A percentile compares a stretch with the other conserved stretches of the same genome.
phyloP scores from a whole-genome alignment of 2,113 vertebrate species.

The Tachysurus vachellii region DNA sequence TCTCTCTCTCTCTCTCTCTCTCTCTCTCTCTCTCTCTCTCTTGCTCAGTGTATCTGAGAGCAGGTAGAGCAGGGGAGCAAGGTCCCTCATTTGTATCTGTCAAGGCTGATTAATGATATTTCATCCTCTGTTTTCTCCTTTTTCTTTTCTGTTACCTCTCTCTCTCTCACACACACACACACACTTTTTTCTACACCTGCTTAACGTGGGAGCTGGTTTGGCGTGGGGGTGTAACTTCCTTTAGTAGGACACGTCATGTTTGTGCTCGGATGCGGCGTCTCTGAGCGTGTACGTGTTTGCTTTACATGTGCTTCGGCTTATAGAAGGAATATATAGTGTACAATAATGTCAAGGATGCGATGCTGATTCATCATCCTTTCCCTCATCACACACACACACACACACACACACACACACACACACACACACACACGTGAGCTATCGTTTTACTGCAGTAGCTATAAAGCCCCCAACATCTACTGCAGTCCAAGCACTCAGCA shows the following conservation, averaged over 20 bases:
- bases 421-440: background rate
- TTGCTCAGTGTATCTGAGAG: slow-evolving; percentile 41
- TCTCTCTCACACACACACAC: slow-evolving; percentile 5
- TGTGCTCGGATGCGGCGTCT: background rate
- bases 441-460: slow-evolving; percentile 15
- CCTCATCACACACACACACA: background rate
- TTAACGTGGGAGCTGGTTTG: background rate
- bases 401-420: slow-evolving; percentile 1
- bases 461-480: background rate
- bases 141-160: slow-evolving; percentile 28
- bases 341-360: background rate
- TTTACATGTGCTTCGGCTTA: background rate
- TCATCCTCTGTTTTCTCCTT: slow-evolving; percentile 54
- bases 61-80: slow-evolving; percentile 58
- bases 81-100: slow-evolving; percentile 64
- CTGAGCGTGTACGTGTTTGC: background rate
- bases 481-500: slow-evolving; percentile 6
- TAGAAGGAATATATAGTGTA: background rate
- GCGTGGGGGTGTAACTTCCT: slow-evolving; percentile 20
- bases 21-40: slow-evolving; percentile 22
- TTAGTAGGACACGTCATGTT: slow-evolving; percentile 24
- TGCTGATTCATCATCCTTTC: slow-evolving; percentile 14
- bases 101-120: slow-evolving; percentile 64
- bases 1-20: background rate
- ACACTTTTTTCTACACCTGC: slow-evolving; percentile 45